phyloP scores from a whole-genome alignment of 2,888 invertebrate species.

The Autographa gamma region DNA sequence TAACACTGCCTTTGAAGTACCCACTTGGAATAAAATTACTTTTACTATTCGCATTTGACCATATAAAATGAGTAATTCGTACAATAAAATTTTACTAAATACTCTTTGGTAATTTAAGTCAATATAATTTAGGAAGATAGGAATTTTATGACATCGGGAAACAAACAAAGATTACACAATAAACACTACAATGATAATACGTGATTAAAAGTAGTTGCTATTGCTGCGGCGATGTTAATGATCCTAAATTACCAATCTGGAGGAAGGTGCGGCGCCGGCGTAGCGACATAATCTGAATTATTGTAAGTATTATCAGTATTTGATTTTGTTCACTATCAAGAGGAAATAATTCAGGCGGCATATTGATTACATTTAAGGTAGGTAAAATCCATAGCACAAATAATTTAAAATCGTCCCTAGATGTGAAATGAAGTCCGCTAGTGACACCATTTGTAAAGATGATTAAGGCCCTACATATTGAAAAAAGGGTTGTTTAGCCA shows the following conservation, averaged over 20 bases:
- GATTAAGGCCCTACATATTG: neutral
- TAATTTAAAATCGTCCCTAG: neutral
- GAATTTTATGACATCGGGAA: too few relatives aligned
- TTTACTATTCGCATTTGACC: conserved; percentile 9
- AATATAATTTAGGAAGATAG: too few relatives aligned
- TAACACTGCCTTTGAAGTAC: conserved; percentile 61
- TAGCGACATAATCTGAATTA: neutral
- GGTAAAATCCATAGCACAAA: neutral
- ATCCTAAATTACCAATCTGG: neutral
- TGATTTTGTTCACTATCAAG: neutral
- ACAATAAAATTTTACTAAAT: too few relatives aligned
- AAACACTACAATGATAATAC: neutral
- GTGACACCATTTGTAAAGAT: neutral
- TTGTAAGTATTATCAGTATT: neutral
- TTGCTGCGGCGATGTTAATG: neutral
- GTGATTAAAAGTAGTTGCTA: neutral
- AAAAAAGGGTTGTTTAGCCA: neutral
- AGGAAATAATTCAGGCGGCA: neutral
- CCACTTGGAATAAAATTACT: conserved; percentile 43
- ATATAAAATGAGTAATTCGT: neutral
- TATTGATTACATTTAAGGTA: neutral
- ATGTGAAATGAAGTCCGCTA: neutral
- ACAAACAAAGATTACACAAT: neutral
- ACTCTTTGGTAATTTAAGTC: too few relatives aligned
- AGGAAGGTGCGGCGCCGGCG: neutral